Conservation (phyloP, 1,140 invertebrate species). For the Lucilia cuprina region DNA sequence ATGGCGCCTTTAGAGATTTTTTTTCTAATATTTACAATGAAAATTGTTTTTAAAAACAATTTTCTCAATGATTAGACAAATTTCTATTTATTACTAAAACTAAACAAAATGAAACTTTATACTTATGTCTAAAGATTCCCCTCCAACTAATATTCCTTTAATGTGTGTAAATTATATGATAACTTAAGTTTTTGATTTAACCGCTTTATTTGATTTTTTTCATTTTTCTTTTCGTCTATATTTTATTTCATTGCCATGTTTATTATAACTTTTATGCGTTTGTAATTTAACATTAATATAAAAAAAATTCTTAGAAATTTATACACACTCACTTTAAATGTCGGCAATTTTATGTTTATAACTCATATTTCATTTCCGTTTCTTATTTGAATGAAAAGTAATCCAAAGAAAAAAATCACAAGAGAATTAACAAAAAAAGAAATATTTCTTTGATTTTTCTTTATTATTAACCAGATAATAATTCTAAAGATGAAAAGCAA, state of each 20-base stretch:
- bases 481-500: not conserved
- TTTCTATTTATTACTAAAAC: too few relatives aligned
- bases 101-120: too few relatives aligned
- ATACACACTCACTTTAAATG: not conserved
- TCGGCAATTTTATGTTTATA: not conserved
- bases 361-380: conserved; percentile 17
- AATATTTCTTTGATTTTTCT: not conserved
- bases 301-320: conserved; percentile 6
- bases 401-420: not conserved
- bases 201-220: not conserved
- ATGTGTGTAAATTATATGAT: too few relatives aligned
- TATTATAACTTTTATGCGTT: not conserved
- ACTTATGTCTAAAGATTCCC: too few relatives aligned
- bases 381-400: not conserved
- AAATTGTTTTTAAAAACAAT: too few relatives aligned
- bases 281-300: not conserved
- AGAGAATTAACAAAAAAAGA: not conserved
- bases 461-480: not conserved
- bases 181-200: not conserved
- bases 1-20: not conserved
- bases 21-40: too few relatives aligned
- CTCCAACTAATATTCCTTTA: too few relatives aligned
- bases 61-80: too few relatives aligned
- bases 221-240: not conserved
- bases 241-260: not conserved